Evolutionary conservation across 1,140 invertebrate genomes (phyloP).

Genomic region (Cydia amplana): DNA sequence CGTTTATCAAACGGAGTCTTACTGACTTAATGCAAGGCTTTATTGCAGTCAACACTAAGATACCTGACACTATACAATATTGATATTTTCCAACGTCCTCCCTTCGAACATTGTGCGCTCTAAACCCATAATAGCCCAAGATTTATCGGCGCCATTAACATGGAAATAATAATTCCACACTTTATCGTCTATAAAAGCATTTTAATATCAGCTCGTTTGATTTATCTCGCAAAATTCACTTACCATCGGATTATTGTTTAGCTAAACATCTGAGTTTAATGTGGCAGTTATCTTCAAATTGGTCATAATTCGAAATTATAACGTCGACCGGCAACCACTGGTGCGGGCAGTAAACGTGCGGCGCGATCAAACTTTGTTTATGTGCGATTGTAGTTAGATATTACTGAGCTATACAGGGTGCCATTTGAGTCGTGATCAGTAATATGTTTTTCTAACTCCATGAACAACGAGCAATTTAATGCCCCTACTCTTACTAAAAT

Average conservation of each 20-base stretch:
- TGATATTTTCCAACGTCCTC: not conserved
- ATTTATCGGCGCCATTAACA: conserved; percentile 69
- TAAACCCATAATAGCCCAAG: conserved; percentile 37
- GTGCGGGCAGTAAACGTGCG: conserved; percentile 1
- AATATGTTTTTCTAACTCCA: too few relatives aligned
- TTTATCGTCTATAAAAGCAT: conserved; percentile 70
- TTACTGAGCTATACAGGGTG: not conserved
- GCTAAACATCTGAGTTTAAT: conserved; percentile 22
- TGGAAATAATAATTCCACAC: conserved; percentile 69
- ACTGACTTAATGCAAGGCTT: not conserved
- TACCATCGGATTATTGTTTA: conserved; percentile 27
- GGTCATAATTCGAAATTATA: conserved; percentile 24
- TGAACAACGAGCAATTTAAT: too few relatives aligned
- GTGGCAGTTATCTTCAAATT: conserved; percentile 16
- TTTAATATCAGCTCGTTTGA: conserved; percentile 64
- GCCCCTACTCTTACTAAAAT: too few relatives aligned
- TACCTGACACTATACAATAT: not conserved
- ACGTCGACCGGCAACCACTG: not conserved
- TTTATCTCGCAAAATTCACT: conserved; percentile 46
- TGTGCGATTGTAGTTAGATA: not conserved
- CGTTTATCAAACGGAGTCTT: too few relatives aligned
- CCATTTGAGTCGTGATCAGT: too few relatives aligned
- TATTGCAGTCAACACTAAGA: not conserved
- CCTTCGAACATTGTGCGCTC: not conserved
- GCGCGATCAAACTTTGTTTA: not conserved